Percentiles rank a stretch among this genome's conserved stretches.
Evolutionary conservation across 2,888 invertebrate genomes (phyloP).

Genomic region (Tipula lateralis): DNA sequence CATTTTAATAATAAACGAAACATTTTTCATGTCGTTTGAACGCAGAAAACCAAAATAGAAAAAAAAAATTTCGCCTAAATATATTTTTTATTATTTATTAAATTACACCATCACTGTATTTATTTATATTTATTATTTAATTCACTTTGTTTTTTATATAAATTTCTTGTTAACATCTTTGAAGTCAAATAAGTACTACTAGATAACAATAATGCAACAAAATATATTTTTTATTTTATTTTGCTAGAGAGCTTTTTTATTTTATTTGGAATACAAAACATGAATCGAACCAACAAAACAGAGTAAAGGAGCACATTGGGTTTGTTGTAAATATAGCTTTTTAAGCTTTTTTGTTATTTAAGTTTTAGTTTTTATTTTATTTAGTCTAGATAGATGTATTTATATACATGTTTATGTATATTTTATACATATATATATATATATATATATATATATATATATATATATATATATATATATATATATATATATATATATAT

Average conservation of each 20-base stretch:
- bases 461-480: conserved; percentile 32
- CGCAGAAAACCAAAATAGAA: no score
- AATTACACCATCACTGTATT: background rate
- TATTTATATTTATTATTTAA: background rate
- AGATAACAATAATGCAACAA: conserved; percentile 29
- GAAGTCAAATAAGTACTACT: conserved; percentile 30
- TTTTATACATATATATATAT: conserved; percentile 27
- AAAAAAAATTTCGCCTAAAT: background rate
- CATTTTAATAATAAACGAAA: conserved; percentile 7
- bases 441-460: conserved; percentile 32
- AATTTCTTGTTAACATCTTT: conserved; percentile 30
- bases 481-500: conserved; percentile 32
- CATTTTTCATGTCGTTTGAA: background rate
- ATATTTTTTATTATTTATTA: conserved; percentile 13
- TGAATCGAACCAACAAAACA: background rate
- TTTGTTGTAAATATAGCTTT: background rate
- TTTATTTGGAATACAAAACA: conserved; percentile 15
- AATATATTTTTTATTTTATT: conserved; percentile 24
- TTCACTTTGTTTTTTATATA: conserved; percentile 26
- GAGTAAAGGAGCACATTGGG: background rate
- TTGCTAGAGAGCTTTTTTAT: background rate
- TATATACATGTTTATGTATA: conserved; percentile 21
- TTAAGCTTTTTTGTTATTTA: background rate
- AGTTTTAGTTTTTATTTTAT: conserved; percentile 19
- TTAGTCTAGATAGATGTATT: background rate